Conservation (phyloP, 2,797 vertebrate species). For the Esox lucius region DNA sequence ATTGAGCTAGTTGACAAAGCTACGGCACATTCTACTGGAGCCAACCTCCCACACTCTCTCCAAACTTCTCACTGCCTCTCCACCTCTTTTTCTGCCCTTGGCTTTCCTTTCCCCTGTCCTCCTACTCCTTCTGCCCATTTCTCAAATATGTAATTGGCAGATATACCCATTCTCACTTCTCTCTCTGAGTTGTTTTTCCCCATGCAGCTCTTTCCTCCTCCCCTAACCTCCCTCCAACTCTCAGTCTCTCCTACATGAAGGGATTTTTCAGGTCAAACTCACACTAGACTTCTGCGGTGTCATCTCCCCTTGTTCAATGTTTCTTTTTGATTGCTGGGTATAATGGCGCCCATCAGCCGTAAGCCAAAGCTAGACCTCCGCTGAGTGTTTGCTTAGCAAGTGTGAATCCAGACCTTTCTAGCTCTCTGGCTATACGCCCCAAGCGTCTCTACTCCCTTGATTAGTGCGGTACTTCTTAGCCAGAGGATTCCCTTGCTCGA, state of each 20-base stretch:
- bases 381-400: slow-evolving; percentile 57
- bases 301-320: slow-evolving; percentile 41
- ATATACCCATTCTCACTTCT: not conserved
- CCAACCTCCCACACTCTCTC: not conserved
- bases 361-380: slow-evolving; percentile 59
- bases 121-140: not conserved
- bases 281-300: slow-evolving; percentile 5
- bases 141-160: not conserved
- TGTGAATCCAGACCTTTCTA: slow-evolving; percentile 39
- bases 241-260: not conserved
- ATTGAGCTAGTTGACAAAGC: no score
- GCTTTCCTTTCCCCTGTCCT: not conserved
- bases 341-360: slow-evolving; percentile 56
- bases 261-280: slow-evolving; percentile 13
- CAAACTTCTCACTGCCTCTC: no score
- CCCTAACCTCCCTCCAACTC: no score
- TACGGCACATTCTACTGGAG: no score
- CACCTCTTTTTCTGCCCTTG: not conserved
- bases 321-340: slow-evolving; percentile 60
- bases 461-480: not conserved
- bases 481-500: not conserved
- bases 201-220: not conserved
- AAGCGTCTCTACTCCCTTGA: not conserved
- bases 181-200: not conserved
- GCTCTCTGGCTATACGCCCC: not conserved